phyloP scores from a whole-genome alignment of 2,113 vertebrate genomes.

The Columbina picui region DNA sequence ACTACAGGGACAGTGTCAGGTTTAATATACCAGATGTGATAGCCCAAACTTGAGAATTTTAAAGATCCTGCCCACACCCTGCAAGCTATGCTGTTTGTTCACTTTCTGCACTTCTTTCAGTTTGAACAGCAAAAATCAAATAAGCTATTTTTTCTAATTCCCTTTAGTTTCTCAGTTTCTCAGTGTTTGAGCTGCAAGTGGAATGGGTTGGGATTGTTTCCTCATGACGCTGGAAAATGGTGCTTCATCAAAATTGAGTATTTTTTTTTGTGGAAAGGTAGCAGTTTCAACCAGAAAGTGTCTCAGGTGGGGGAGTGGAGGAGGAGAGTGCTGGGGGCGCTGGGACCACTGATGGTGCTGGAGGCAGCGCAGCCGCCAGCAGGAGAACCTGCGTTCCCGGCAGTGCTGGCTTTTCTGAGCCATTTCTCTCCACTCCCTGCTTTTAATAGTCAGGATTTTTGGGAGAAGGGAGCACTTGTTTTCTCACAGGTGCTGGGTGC shows the following conservation, averaged over 20 bases:
- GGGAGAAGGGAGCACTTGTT: not conserved
- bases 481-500: not conserved
- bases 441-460: not conserved
- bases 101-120: not conserved
- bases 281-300: not conserved
- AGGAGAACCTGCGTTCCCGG: rapidly evolving
- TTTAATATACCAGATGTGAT: conserved; percentile 17
- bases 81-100: not conserved
- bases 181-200: not conserved
- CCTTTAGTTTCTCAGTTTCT: not conserved
- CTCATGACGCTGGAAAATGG: not conserved
- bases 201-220: not conserved
- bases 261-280: not conserved
- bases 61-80: not conserved
- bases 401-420: not conserved
- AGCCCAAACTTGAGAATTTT: not conserved
- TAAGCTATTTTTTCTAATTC: not conserved
- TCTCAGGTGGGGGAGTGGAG: not conserved
- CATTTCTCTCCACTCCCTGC: not conserved
- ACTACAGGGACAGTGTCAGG: not conserved
- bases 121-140: not conserved
- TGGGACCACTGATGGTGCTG: rapidly evolving
- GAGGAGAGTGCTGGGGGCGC: not conserved
- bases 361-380: not conserved
- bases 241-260: not conserved